phyloP scores from a whole-genome alignment of 2,113 vertebrate species.

The Siphamia tubifer region DNA sequence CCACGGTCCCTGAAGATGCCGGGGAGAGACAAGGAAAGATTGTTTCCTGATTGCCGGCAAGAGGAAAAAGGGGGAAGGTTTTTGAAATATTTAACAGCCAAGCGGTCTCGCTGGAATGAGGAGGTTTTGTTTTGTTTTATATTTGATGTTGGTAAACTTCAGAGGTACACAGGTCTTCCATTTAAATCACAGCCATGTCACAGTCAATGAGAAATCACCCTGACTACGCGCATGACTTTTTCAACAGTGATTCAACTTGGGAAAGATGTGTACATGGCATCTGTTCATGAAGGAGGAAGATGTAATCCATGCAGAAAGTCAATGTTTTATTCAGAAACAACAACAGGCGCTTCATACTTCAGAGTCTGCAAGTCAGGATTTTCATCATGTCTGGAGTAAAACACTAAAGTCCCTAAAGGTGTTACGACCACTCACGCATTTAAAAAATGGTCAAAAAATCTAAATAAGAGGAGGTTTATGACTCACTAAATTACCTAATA shows the following conservation, averaged over 20 bases:
- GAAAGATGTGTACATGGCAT: conserved; percentile 56
- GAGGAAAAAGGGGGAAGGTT: conserved; percentile 64
- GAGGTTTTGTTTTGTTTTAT: conserved; percentile 77
- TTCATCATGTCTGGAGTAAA: not conserved
- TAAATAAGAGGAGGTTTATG: no score
- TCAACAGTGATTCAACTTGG: conserved; percentile 22
- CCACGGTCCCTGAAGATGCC: conserved; percentile 71
- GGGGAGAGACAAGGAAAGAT: conserved; percentile 74
- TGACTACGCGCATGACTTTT: conserved; percentile 50
- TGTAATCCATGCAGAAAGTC: conserved; percentile 37
- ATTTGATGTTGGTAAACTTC: conserved; percentile 76
- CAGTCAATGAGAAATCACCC: conserved; percentile 61
- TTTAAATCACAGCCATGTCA: conserved; percentile 74
- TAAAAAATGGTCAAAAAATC: no score
- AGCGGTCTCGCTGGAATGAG: conserved; percentile 64
- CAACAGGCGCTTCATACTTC: conserved; percentile 4
- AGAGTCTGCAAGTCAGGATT: not conserved
- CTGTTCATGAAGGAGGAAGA: conserved; percentile 27
- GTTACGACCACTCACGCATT: no score
- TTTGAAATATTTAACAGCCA: conserved; percentile 78
- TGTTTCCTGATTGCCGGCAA: conserved; percentile 76
- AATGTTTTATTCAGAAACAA: conserved; percentile 43
- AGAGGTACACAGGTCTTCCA: conserved; percentile 71
- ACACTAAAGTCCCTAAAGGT: not conserved
- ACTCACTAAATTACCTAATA: no score